A percentile compares a stretch with the other conserved stretches of the same genome.
phyloP scores from a whole-genome alignment of 1,140 invertebrate species.

The Lethrus apterus region DNA sequence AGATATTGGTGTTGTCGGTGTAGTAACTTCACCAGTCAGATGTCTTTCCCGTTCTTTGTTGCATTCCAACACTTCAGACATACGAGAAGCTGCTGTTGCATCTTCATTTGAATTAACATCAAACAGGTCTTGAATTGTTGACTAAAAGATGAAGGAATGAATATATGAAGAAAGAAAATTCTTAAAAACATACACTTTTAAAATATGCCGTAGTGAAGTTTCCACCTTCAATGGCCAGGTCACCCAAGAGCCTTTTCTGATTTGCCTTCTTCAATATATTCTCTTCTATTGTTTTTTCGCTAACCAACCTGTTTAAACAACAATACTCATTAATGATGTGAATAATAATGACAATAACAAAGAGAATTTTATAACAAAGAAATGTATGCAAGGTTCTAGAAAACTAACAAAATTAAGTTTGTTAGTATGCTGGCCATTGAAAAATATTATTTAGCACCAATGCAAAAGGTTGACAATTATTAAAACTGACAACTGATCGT shows the following conservation, averaged over 20 bases:
- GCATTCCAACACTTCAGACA: slow-evolving; percentile 53
- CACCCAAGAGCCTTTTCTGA: slow-evolving; percentile 92
- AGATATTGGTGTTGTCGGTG: slow-evolving; percentile 16
- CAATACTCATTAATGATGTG: no score
- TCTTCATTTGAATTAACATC: slow-evolving; percentile 64
- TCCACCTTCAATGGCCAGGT: slow-evolving; percentile 97
- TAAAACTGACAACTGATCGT: no score
- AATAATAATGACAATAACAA: no score
- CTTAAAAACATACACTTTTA: slow-evolving; percentile 65
- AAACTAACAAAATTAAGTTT: neutral
- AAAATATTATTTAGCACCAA: neutral
- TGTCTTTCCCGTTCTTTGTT: slow-evolving; percentile 43
- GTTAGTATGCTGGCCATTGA: neutral
- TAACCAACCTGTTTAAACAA: slow-evolving; percentile 64
- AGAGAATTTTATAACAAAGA: no score
- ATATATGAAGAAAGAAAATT: neutral
- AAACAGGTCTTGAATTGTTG: slow-evolving; percentile 90
- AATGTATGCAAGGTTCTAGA: no score
- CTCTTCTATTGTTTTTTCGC: slow-evolving; percentile 96
- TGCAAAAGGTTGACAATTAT: no score
- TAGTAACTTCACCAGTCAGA: slow-evolving; percentile 7
- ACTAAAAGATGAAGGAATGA: slow-evolving; percentile 46
- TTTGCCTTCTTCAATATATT: slow-evolving; percentile 99
- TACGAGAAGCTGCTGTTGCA: slow-evolving; percentile 48
- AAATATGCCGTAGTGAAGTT: slow-evolving; percentile 98